Conservation (phyloP, 92 coral and sea anemone genomes). For the Epizoanthus scotinus region DNA sequence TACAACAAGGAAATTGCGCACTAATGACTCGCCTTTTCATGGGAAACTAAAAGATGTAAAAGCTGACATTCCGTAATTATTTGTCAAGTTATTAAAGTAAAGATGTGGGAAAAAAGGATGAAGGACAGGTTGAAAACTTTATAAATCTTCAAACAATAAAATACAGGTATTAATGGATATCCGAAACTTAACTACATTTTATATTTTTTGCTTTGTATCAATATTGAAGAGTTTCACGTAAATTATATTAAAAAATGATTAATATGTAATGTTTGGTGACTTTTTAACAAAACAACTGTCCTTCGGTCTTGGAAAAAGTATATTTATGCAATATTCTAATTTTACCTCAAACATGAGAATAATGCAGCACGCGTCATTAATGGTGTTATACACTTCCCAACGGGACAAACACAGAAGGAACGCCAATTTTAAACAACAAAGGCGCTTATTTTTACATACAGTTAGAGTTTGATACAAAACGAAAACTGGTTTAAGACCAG, state of each 20-base stretch:
- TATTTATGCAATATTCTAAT: neutral
- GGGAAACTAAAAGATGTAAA: conserved; percentile 1
- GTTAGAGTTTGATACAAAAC: conserved; percentile 14
- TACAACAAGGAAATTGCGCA: conserved; percentile 5
- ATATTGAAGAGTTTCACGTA: neutral
- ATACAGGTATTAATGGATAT: neutral
- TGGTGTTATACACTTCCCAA: neutral
- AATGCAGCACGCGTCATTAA: neutral
- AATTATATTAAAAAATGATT: neutral
- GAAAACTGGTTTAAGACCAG: conserved; percentile 9
- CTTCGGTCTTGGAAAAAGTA: neutral
- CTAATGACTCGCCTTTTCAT: conserved; percentile 3
- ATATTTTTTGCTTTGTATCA: neutral
- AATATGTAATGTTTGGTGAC: neutral
- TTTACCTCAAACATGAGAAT: too few species aligned
- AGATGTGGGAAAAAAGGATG: conserved; percentile 41
- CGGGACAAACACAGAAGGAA: neutral
- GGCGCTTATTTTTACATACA: neutral
- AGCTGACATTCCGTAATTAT: conserved; percentile 32
- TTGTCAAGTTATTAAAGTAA: conserved; percentile 32
- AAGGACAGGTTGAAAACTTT: conserved; percentile 23
- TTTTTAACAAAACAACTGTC: neutral
- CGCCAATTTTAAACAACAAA: neutral
- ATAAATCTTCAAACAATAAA: conserved; percentile 8
- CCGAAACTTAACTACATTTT: neutral